phyloP scores from a whole-genome alignment of 2,113 vertebrate genomes.

The Panthera uncia region DNA sequence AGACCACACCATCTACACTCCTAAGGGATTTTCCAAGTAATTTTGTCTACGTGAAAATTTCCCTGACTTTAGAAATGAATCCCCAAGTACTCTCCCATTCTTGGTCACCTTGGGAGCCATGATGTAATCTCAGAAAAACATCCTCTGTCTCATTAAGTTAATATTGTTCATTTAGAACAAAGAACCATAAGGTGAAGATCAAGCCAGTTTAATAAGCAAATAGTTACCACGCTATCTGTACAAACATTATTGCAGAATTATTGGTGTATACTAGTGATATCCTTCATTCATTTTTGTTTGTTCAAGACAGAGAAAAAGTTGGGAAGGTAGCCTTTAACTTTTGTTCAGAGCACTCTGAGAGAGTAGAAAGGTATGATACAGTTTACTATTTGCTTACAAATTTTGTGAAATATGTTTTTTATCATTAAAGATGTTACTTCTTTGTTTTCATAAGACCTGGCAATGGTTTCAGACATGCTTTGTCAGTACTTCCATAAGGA shows the following conservation, averaged over 20 bases:
- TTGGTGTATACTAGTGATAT: neutral
- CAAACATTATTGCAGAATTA: neutral
- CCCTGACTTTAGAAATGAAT: constrained; percentile 43
- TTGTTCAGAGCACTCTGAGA: neutral
- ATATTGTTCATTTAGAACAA: constrained; percentile 51
- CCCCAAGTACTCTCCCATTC: constrained; percentile 2
- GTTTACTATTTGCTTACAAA: neutral
- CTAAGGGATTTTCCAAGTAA: constrained; percentile 25
- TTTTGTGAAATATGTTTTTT: constrained; percentile 22
- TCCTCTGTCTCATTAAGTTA: constrained; percentile 45
- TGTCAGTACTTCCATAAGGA: constrained; percentile 15
- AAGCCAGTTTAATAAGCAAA: neutral
- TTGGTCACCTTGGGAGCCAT: constrained; percentile 2
- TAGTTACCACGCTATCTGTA: neutral
- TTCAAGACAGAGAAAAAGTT: neutral
- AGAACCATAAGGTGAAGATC: constrained; percentile 35
- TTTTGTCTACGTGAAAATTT: constrained; percentile 59
- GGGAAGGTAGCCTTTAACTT: neutral
- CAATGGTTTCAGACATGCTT: neutral
- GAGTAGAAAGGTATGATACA: neutral
- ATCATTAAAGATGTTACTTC: neutral
- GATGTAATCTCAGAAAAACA: constrained; percentile 35
- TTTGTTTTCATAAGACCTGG: neutral
- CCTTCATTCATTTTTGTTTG: neutral
- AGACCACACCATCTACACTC: neutral